Base-by-base conservation (phyloP, 2,797 vertebrate genomes). In the Gephyroberyx darwinii region DNA sequence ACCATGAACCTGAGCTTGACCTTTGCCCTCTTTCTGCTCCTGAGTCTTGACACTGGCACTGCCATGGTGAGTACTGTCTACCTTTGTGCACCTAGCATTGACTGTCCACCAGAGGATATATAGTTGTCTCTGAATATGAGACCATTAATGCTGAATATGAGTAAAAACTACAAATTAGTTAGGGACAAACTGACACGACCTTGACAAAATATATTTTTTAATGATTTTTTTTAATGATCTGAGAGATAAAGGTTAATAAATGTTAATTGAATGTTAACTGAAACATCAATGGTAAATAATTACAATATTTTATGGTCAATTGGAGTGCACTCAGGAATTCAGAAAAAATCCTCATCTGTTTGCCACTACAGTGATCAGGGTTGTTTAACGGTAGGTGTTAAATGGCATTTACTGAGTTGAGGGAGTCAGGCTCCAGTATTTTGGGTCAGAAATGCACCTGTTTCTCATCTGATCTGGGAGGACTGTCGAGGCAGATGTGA, bases 401-500 rank as follows among this genome's bases (percentile, higher is more conserved):
- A 65, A 70, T 56, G 48, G 35, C 19, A 17, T 17, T 45, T 16
- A n/a, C 30, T 39, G 33, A 75, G 58, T 53, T 43, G 19, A 26
- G 20, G 37, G 37, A 17, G 31, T 19, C 47, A 75, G 60, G 71
- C 69, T 81, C 22, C 68, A 69, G 43, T 59, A 59, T 59, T 76
- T 50, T 41, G 22, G 47, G 48, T 59, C 76, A 74, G 59, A 12
- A 4, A 39, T 61, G 51, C 84, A 90, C 75, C 80, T 89, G 85
- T 86, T 86, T 84, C 51, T 54, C 51, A 88, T 88, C 71, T 83
- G 62, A 77, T 81, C 67, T 70, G 73, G 72, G 52, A 77, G 39
- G 60, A 41, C 9, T 63, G 64, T 13, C 10, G 43, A 62, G 69
- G 79, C 89, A 91, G 90, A 90, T 91, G 88, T 85, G 83, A 75